A percentile compares a stretch with the other conserved stretches of the same genome.
phyloP scores from a whole-genome alignment of 2,797 vertebrate species.

The Streptopelia turtur region DNA sequence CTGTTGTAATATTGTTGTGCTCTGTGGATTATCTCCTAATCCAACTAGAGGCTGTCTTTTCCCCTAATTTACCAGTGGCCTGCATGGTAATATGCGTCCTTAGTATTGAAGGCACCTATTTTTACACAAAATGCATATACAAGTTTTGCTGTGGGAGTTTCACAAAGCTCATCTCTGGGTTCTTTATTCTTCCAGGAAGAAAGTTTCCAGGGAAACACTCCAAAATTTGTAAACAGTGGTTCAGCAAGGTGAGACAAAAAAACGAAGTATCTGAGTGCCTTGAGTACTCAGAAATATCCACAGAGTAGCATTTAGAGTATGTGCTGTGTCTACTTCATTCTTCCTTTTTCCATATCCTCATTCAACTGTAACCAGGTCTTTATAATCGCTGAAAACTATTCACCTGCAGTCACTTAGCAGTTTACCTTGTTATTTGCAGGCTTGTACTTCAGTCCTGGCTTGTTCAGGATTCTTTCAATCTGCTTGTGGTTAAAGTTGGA shows the following conservation, averaged over 20 bases:
- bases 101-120: background rate
- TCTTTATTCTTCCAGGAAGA: background rate
- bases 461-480: conserved; percentile 82
- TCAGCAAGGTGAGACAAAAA: background rate
- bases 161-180: background rate
- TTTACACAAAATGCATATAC: background rate
- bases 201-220: background rate
- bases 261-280: background rate
- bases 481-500: conserved; percentile 89
- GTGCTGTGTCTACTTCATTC: background rate
- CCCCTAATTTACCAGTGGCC: background rate
- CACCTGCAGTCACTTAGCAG: background rate
- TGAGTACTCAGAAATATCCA: background rate
- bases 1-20: background rate
- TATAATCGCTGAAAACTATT: background rate
- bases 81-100: too few species aligned
- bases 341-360: background rate
- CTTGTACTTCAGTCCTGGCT: conserved; percentile 85
- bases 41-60: background rate
- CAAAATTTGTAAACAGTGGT: background rate
- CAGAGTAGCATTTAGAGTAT: background rate
- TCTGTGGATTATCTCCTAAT: background rate
- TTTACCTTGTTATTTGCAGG: conserved; percentile 86
- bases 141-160: background rate
- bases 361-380: background rate